Percentiles rank a stretch among this genome's conserved stretches.
phyloP scores from a whole-genome alignment of 2,797 vertebrate species.

The Lutjanus campechanus region DNA sequence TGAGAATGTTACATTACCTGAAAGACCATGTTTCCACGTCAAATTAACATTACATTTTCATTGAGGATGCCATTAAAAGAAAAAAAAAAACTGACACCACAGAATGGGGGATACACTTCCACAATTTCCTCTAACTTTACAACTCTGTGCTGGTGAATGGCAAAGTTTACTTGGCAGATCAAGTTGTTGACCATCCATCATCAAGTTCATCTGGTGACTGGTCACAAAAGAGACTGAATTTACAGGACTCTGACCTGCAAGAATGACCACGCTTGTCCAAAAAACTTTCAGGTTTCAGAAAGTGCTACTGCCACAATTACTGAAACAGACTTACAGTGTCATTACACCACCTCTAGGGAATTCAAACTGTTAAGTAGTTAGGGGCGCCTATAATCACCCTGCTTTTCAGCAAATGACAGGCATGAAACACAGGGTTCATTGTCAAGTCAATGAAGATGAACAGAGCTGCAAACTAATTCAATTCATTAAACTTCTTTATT shows the following conservation, averaged over 20 bases:
- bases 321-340: constrained; percentile 32
- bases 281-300: constrained; percentile 32
- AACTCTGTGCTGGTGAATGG: too few species aligned
- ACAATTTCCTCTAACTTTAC: too few species aligned
- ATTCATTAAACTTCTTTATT: constrained; percentile 13
- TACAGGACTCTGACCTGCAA: too few species aligned
- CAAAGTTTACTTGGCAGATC: too few species aligned
- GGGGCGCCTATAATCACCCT: constrained; percentile 49
- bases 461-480: constrained; percentile 23
- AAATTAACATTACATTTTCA: too few species aligned
- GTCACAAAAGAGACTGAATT: too few species aligned
- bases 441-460: constrained; percentile 39
- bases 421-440: constrained; percentile 43
- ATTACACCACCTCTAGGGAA: constrained; percentile 52
- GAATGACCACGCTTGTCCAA: background rate
- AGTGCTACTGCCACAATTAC: background rate
- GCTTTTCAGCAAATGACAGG: constrained; percentile 46
- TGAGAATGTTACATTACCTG: too few species aligned
- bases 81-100: background rate
- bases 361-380: constrained; percentile 42
- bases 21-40: too few species aligned
- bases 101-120: too few species aligned
- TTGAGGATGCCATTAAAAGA: too few species aligned
- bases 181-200: too few species aligned
- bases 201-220: too few species aligned